Evolutionary conservation across 2,113 vertebrate genomes (phyloP).

Genomic region (Syrmaticus mikado): DNA sequence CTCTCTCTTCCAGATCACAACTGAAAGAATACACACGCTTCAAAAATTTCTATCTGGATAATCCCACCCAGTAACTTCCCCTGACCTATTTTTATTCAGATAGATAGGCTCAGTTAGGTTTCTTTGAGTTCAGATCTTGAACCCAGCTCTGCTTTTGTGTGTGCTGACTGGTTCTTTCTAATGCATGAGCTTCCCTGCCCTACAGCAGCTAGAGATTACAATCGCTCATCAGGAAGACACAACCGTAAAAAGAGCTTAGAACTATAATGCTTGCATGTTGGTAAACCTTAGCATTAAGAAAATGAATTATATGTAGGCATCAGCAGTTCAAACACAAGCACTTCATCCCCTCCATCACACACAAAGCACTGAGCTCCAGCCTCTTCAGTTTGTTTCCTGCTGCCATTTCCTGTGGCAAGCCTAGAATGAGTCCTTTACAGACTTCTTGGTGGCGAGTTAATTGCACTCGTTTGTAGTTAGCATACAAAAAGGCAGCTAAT

Average conservation of each 20-base stretch:
- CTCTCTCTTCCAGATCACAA: not conserved
- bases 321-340: not conserved
- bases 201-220: not conserved
- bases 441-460: not conserved
- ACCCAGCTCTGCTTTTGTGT: not conserved
- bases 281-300: not conserved
- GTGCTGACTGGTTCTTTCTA: not conserved
- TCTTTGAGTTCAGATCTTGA: not conserved
- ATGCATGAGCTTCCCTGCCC: not conserved
- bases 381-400: conserved; percentile 51
- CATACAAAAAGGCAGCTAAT: not conserved
- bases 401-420: conserved; percentile 62
- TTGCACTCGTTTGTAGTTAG: not conserved
- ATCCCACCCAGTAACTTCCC: not conserved
- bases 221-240: not conserved
- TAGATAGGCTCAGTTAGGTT: not conserved
- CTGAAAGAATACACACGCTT: not conserved
- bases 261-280: not conserved
- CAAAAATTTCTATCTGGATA: not conserved
- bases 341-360: not conserved
- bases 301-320: not conserved
- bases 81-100: not conserved
- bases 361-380: not conserved
- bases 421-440: not conserved
- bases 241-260: not conserved